Base-by-base conservation (phyloP, 1,140 invertebrate genomes). In the Homalodisca vitripennis region DNA sequence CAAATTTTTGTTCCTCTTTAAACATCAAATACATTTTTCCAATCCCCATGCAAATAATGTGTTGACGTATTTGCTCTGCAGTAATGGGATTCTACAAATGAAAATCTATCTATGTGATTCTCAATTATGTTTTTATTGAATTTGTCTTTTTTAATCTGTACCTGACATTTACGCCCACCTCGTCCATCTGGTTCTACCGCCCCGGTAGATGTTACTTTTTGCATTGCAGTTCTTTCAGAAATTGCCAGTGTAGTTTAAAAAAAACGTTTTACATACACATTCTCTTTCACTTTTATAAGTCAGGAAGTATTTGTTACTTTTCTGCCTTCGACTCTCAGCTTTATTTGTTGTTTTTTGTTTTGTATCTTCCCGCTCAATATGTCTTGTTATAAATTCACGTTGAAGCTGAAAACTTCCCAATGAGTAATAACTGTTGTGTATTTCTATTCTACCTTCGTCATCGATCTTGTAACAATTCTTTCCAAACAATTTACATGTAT, bases 261-360 rank as follows among this genome's bases (percentile, higher is more conserved):
- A n/a, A n/a, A n/a, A n/a, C n/a, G n/a, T n/a, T n/a, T n/a, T n/a
- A n/a, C n/a, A n/a, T n/a, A n/a, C n/a, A n/a, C n/a, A n/a, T n/a
- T n/a, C n/a, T n/a, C n/a, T n/a, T n/a, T n/a, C n/a, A n/a, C n/a
- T n/a, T n/a, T n/a, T n/a, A n/a, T n/a, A n/a, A n/a, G n/a, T n/a
- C n/a, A n/a, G n/a, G n/a, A n/a, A n/a, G n/a, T n/a, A n/a, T n/a
- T n/a, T n/a, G n/a, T n/a, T n/a, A n/a, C n/a, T n/a, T n/a, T n/a
- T n/a, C n/a, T n/a, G n/a, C n/a, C n/a, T n/a, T n/a, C n/a, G n/a
- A n/a, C n/a, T n/a, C n/a, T n/a, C n/a, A n/a, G n/a, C n/a, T n/a
- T n/a, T n/a, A n/a, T 55, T 55, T 26, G 51, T 55, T 55, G 51
- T 55, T 55, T 55, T 55, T 55, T 55, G 51, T 55, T 55, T 55